Base-by-base conservation (phyloP, 2,888 invertebrate genomes). In the Branchipolynoe longqiensis region DNA sequence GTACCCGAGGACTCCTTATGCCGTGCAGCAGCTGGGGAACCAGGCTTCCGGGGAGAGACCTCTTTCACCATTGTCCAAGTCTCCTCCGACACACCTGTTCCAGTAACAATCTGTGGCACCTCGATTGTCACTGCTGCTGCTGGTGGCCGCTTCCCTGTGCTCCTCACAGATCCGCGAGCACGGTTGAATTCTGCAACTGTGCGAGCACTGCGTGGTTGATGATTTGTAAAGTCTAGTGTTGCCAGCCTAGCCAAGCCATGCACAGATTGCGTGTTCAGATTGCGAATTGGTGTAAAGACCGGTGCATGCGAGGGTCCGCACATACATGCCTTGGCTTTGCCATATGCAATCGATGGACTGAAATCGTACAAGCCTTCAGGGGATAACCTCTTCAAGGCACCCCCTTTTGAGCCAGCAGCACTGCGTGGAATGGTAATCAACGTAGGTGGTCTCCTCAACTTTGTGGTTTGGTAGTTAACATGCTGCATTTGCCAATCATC, bases 61-160 rank as follows among this genome's bases (percentile, higher is more conserved):
- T 78, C 78, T n/a, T 78, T 78, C 18, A 78, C 78, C 48, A 41
- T 78, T 1, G 78, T 78, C 78, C 78, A 78, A 1, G 78, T 78
- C 62, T 62, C 62, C 31, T 25, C 54, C 40, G 6, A 22, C 2
- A 38, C 12, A 36, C 38, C 38, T 4, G 12, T 1, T 14, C 14
- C 69, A 18, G 33, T 33, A 14, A 33, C 69, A 4, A 36, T n/a
- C 69, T 36, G 36, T 4, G 62, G 62, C 31, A 31, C 12, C 31
- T n/a, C 31, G 25, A 28, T 12, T 4, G 62, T 25, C 31, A 31
- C 12, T 62, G 18, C 31, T 62, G 14, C n/a, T 12, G 62, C 3
- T 1, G 6, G 1, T 33, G 33, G 33, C 69, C 38, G 33, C 38
- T 69, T 33, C 36, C 36, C 38, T 28, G 12, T 14, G 3, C 12